Conservation (phyloP, 23 tunicate species). For the Aplidium turbinatum region DNA sequence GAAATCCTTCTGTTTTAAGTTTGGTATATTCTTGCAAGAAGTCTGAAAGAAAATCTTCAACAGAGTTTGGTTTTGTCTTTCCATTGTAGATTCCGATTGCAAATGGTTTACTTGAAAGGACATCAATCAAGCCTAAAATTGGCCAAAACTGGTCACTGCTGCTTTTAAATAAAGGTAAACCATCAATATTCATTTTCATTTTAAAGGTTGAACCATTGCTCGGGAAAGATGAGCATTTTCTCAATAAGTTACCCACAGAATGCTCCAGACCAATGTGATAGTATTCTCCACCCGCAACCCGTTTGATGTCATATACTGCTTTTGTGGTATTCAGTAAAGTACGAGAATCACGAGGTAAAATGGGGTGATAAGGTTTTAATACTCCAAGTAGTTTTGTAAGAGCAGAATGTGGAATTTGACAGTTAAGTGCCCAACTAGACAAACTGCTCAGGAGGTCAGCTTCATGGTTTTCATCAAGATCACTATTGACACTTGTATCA, state of each 20-base stretch:
- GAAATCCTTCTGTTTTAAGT: not conserved
- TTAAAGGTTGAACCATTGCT: not conserved
- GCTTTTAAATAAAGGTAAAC: constrained; percentile 15
- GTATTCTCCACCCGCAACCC: not conserved
- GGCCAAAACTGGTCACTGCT: constrained; percentile 13
- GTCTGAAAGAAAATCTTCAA: not conserved
- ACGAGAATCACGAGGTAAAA: not conserved
- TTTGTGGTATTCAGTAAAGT: not conserved
- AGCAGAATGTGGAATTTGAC: not conserved
- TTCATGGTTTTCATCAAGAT: too few species aligned
- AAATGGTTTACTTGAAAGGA: not conserved
- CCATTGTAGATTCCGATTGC: constrained; percentile 3
- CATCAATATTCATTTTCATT: not conserved
- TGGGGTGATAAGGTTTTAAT: not conserved
- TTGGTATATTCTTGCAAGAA: not conserved
- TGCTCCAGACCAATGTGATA: constrained; percentile 6
- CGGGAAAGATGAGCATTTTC: not conserved
- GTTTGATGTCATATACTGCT: not conserved
- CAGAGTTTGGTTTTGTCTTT: constrained; percentile 6
- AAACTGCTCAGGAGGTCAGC: too few species aligned
- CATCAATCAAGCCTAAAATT: not conserved
- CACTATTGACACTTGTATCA: too few species aligned
- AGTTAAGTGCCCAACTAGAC: not conserved
- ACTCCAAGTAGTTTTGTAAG: not conserved
- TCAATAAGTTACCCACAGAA: not conserved